Evolutionary conservation across 2,113 vertebrate species (phyloP).

Genomic region (Pangasianodon hypophthalmus): DNA sequence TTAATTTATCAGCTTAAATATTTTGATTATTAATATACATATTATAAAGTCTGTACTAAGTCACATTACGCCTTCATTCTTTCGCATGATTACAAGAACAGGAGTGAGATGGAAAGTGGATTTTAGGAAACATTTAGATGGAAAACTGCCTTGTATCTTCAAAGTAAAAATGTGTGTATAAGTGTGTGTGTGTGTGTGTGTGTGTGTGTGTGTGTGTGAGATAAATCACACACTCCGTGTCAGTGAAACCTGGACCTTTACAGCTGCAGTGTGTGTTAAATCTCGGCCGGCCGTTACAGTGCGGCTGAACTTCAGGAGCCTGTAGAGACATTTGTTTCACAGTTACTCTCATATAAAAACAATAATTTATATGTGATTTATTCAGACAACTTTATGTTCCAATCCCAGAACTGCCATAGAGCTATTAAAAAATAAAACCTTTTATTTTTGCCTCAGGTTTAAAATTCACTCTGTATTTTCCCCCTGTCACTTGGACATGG

Average conservation of each 20-base stretch:
- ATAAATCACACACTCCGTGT: background rate
- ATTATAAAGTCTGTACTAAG: background rate
- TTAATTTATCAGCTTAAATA: background rate
- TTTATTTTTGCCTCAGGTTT: background rate
- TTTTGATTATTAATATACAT: background rate
- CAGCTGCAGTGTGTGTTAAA: background rate
- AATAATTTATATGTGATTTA: background rate
- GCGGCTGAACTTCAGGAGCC: background rate
- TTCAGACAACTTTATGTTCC: background rate
- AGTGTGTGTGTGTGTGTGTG: background rate
- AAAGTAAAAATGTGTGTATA: background rate
- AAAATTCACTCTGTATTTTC: background rate
- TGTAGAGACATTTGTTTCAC: background rate
- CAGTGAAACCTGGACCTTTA: background rate
- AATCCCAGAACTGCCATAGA: background rate
- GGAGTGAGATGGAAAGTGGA: background rate
- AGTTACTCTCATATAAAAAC: conserved; percentile 7
- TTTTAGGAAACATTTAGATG: background rate
- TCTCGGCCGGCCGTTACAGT: background rate
- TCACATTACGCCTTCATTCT: background rate
- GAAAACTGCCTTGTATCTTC: background rate
- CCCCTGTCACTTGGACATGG: background rate
- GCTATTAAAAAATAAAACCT: background rate
- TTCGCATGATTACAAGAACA: background rate
- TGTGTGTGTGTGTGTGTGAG: background rate